A percentile compares a stretch with the other conserved stretches of the same genome.
These are phyloP conservation scores for Ips typographus DNA, from an alignment of 1,140 invertebrate species.

Conservation along the genomic window DNA sequence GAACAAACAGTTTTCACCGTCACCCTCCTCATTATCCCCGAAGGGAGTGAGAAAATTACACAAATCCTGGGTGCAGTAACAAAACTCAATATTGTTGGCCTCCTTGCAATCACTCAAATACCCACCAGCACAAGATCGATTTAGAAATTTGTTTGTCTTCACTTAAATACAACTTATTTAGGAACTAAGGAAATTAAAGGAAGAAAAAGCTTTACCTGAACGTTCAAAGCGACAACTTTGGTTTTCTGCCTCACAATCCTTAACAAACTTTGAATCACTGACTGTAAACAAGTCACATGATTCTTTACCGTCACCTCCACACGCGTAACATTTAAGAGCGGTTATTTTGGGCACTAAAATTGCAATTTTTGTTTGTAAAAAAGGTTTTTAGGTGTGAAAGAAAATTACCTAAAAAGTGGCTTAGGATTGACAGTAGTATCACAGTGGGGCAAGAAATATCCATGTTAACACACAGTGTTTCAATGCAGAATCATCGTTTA, in stretches of 20 bases:
- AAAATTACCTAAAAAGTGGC: not conserved
- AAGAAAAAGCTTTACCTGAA: not conserved
- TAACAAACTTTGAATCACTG: not conserved
- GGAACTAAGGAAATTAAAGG: not conserved
- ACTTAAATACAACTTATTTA: not conserved
- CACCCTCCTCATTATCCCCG: conserved; percentile 12
- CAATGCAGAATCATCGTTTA: too few species aligned
- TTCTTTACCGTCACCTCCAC: not conserved
- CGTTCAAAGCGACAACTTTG: conserved; percentile 3
- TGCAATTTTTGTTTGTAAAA: not conserved
- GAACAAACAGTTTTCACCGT: not conserved
- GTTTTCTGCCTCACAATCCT: not conserved
- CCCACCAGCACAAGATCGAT: conserved; percentile 7
- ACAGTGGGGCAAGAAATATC: too few species aligned
- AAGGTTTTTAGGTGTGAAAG: not conserved
- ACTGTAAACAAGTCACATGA: not conserved
- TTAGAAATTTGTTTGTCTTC: conserved; percentile 5
- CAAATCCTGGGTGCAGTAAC: conserved; percentile 19
- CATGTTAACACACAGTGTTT: too few species aligned
- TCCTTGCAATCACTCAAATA: conserved; percentile 12
- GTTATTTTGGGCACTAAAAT: not conserved
- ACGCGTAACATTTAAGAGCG: not conserved
- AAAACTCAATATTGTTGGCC: conserved; percentile 18
- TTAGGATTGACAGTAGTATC: not conserved
- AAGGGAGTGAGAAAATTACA: conserved; percentile 9